Conservation (phyloP, 2,888 invertebrate species). For the Tetheella fluctuosa region DNA sequence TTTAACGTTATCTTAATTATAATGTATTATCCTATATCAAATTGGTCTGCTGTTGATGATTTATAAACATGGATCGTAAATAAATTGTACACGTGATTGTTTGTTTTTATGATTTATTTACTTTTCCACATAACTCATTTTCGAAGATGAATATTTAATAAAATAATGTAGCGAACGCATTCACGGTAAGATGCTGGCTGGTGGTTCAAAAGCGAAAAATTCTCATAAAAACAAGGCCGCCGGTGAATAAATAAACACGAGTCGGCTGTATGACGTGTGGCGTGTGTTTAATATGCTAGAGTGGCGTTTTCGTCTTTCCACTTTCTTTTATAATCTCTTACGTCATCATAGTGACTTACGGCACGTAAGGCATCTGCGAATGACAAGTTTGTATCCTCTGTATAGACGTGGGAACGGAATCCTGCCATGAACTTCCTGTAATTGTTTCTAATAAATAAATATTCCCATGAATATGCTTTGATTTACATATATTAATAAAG, state of each 20-base stretch:
- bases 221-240: slow-evolving; percentile 14
- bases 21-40: too few relatives aligned
- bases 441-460: background rate
- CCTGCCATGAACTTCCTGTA: background rate
- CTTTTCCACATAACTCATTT: background rate
- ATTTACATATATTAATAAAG: background rate
- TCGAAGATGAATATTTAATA: background rate
- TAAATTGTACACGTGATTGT: too few relatives aligned
- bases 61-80: too few relatives aligned
- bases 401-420: background rate
- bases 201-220: background rate
- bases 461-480: background rate
- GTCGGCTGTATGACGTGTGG: slow-evolving; percentile 21
- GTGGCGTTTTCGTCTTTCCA: background rate
- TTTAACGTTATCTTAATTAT: background rate
- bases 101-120: background rate
- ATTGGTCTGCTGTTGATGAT: too few relatives aligned
- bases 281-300: slow-evolving; percentile 21
- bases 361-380: background rate
- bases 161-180: background rate
- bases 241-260: slow-evolving; percentile 28
- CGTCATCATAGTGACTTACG: background rate
- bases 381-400: background rate
- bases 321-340: slow-evolving; percentile 14
- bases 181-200: background rate